Base-by-base conservation (phyloP, 2,888 invertebrate species). In the Dynastes tityus region DNA sequence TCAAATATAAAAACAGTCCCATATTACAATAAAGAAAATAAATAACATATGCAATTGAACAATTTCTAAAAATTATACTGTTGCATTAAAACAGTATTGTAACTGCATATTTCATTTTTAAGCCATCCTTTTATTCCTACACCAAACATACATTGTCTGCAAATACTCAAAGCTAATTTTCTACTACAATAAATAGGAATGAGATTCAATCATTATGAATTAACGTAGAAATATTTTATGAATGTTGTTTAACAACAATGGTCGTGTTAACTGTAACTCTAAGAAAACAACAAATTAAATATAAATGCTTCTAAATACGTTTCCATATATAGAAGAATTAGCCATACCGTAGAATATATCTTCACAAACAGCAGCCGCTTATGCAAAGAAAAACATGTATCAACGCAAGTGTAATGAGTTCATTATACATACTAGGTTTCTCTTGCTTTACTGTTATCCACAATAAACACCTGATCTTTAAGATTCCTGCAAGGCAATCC, bases 401-500 rank as follows among this genome's bases (percentile, higher is more conserved):
- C 67, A n/a, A 40, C 11, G 49, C 22, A 68, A 68, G 22, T 13
- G 29, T 58, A 22, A 40, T 16, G 22, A 58, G 71, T 11, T 73
- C 40, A 73, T 73, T 58, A 71, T 55, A 71, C 8, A 61, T 58
- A 68, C 40, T 73, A 61, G 27, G 32, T 61, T 37, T 73, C 55
- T 73, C 58, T 8, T 22, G 22, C 58, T 58, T 61, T 73, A 61
- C 73, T 27, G 73, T 73, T 73, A 73, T 61, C 16, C 45, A 40
- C 29, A 73, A 27, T 16, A 73, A 61, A 61, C 61, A 73, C 73
- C 71, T 73, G 73, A 73, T 73, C 58, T 55, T 55, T 71, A 55
- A 71, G 55, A 71, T 71, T 71, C 71, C 45, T 45, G 22, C 40
- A 27, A 73, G 73, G 73, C 61, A 61, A 40, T 73, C 51, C 55